Evolutionary conservation across 1,140 invertebrate genomes (phyloP).

Genomic region (Globodera rostochiensis): DNA sequence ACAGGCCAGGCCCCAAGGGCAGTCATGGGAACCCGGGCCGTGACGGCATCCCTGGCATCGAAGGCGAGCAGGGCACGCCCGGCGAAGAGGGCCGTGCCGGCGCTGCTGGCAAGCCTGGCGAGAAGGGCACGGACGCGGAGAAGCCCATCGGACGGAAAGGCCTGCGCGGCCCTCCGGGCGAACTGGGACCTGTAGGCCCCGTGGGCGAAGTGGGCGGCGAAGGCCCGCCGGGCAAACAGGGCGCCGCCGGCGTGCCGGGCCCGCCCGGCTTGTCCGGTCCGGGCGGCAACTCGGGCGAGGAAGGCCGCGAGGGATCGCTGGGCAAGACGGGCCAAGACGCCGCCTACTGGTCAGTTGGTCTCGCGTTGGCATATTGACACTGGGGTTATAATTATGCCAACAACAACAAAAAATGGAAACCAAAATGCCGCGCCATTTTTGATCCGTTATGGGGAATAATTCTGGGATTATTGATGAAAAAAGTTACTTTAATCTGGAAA

Average conservation of each 20-base stretch:
- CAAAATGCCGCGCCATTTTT: slow-evolving; percentile 40
- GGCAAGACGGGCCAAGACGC: slow-evolving; percentile 34
- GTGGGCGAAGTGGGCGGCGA: slow-evolving; percentile 33
- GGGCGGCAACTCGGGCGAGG: slow-evolving; percentile 42
- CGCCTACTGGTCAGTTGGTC: slow-evolving; percentile 20
- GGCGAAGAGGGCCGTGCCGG: slow-evolving; percentile 42
- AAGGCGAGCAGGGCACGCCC: slow-evolving; percentile 37
- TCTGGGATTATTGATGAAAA: slow-evolving; percentile 2
- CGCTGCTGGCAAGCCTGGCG: slow-evolving; percentile 39
- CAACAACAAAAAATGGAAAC: slow-evolving; percentile 32
- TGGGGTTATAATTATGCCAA: neutral
- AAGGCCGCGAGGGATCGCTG: slow-evolving; percentile 39
- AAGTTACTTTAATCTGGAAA: no score
- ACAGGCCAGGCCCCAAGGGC: slow-evolving; percentile 38
- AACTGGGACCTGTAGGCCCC: slow-evolving; percentile 31
- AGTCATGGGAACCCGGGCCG: slow-evolving; percentile 42
- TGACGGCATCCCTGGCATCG: slow-evolving; percentile 38
- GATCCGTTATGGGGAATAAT: slow-evolving; percentile 1
- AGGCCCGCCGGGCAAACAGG: slow-evolving; percentile 36
- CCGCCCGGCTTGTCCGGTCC: slow-evolving; percentile 40
- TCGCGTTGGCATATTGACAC: neutral
- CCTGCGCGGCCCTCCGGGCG: slow-evolving; percentile 43
- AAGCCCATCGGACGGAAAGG: slow-evolving; percentile 54
- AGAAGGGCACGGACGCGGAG: slow-evolving; percentile 48
- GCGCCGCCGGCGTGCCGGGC: slow-evolving; percentile 34